Conservation (phyloP, 2,888 invertebrate species). For the Nemurella pictetii region DNA sequence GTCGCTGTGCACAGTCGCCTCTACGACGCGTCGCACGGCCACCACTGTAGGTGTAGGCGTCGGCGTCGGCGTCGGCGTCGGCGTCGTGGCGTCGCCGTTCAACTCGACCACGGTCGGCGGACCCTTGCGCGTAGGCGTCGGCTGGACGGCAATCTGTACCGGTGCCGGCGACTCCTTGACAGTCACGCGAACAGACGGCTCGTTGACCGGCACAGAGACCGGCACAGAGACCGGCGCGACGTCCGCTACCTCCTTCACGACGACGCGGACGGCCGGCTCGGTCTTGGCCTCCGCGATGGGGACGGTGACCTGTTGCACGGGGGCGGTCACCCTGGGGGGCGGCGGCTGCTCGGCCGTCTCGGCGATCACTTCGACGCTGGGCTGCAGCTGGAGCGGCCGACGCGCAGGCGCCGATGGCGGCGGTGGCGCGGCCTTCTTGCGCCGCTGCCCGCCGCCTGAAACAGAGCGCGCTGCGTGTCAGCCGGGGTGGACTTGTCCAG, state of each 20-base stretch:
- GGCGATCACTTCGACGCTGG: neutral
- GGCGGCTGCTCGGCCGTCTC: constrained; percentile 10
- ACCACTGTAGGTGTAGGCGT: neutral
- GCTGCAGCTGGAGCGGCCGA: neutral
- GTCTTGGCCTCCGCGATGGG: neutral
- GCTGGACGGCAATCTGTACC: neutral
- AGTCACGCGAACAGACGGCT: neutral
- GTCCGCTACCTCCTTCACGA: neutral
- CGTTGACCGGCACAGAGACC: neutral
- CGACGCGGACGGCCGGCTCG: neutral
- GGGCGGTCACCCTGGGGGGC: neutral
- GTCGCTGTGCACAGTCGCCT: too few relatives aligned
- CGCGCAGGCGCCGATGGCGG: constrained; percentile 51
- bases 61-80: neutral
- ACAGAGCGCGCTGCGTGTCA: neutral
- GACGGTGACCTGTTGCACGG: neutral
- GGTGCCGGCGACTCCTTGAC: neutral
- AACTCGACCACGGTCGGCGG: neutral
- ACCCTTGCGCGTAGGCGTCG: neutral
- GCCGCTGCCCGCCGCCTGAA: constrained; percentile 55
- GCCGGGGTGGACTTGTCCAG: neutral
- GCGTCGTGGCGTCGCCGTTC: too few relatives aligned
- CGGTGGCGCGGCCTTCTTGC: constrained; percentile 62
- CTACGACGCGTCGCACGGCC: too few relatives aligned
- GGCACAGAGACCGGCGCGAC: neutral